Evolutionary conservation across 2,113 vertebrate species (phyloP).

Genomic region (Dasyornis broadbenti): DNA sequence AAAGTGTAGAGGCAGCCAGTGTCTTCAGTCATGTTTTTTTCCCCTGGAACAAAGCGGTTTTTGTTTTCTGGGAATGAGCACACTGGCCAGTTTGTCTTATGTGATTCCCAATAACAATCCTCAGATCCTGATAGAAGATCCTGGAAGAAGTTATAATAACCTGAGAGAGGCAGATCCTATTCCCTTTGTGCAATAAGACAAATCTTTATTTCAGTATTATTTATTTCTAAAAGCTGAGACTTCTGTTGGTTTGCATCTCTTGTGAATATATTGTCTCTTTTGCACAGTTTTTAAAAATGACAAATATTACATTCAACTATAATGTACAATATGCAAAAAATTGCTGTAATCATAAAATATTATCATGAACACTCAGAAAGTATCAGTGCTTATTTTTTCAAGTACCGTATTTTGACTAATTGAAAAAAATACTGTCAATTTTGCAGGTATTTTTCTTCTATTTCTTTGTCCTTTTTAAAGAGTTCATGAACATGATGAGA

Average conservation of each 20-base stretch:
- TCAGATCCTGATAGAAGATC: not conserved
- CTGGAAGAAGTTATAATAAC: not conserved
- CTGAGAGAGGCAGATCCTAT: not conserved
- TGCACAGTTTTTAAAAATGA: not conserved
- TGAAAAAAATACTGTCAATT: not conserved
- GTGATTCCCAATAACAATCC: not conserved
- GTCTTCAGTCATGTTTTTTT: rapidly evolving
- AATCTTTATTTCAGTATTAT: not conserved
- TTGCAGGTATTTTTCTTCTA: not conserved
- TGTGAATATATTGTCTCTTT: not conserved
- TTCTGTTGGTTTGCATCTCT: not conserved
- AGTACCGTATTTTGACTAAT: not conserved
- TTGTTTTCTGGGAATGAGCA: not conserved
- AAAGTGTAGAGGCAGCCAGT: not conserved
- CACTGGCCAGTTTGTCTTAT: not conserved
- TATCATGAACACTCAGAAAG: not conserved
- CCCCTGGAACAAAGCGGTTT: not conserved
- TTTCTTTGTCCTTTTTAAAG: not conserved
- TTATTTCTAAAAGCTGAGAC: not conserved
- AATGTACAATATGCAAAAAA: not conserved
- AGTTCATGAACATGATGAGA: not conserved
- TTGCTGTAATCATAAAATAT: not conserved
- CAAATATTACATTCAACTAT: not conserved
- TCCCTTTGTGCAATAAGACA: not conserved
- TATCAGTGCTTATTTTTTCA: not conserved